Percentiles rank a stretch among this genome's conserved stretches.
Conservation (phyloP, 2,113 vertebrate genomes). For the Pitta sordida region DNA sequence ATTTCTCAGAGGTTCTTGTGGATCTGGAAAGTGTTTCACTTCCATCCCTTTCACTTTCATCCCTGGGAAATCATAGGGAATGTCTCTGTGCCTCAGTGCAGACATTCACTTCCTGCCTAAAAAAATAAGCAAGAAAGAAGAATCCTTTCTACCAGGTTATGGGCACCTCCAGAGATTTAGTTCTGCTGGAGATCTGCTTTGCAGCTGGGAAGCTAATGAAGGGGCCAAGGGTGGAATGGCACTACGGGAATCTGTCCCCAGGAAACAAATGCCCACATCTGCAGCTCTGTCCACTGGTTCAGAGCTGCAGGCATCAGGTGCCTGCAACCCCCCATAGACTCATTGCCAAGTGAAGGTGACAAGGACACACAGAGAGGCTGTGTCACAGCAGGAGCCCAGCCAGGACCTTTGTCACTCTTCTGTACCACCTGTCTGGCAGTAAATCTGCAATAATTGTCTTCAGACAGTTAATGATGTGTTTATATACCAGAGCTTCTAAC, state of each 20-base stretch:
- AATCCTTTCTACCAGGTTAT: background rate
- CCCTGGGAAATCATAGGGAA: background rate
- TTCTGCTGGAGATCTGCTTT: background rate
- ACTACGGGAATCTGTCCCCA: background rate
- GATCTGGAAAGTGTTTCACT: background rate
- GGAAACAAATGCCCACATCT: background rate
- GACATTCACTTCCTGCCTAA: background rate
- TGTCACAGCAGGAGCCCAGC: background rate
- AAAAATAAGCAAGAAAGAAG: background rate
- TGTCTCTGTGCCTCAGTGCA: accelerated
- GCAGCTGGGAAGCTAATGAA: background rate
- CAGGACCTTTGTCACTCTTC: background rate
- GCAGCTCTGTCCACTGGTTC: background rate
- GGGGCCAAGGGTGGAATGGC: background rate
- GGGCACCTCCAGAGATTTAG: background rate
- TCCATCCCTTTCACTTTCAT: background rate
- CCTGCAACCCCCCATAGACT: background rate
- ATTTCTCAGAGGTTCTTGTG: background rate
- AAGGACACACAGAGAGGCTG: background rate
- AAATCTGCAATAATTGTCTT: background rate
- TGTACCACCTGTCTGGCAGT: background rate
- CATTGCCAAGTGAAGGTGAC: background rate
- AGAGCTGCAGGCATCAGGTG: background rate
- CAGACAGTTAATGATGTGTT: background rate
- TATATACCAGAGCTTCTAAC: background rate